These are phyloP conservation scores for Brachyhypopomus occidentalis DNA, from an alignment of 2,113 vertebrate genomes.

Conservation along the genomic window DNA sequence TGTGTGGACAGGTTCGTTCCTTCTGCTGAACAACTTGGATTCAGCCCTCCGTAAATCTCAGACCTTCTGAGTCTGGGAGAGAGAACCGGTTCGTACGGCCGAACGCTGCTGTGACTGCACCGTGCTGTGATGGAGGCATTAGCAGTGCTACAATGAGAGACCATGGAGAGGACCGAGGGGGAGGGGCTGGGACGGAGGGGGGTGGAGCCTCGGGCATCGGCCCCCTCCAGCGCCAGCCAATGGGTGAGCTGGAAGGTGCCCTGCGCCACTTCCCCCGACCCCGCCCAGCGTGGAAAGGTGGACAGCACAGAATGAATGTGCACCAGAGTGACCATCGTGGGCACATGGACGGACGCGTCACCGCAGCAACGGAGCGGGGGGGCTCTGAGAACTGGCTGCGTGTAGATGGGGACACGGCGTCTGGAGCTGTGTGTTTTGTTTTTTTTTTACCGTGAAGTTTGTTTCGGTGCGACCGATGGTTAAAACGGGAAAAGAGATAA, in stretches of 20 bases:
- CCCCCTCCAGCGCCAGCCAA: background rate
- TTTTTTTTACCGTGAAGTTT: no score
- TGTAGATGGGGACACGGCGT: background rate
- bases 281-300: conserved; percentile 62
- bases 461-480: no score
- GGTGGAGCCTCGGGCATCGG: background rate
- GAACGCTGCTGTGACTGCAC: background rate
- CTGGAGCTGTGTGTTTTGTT: background rate
- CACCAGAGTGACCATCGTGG: conserved; percentile 43
- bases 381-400: conserved; percentile 65
- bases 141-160: background rate
- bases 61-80: no score
- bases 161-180: background rate
- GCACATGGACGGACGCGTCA: conserved; percentile 49
- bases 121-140: background rate
- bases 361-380: conserved; percentile 42
- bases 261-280: background rate
- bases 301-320: conserved; percentile 73
- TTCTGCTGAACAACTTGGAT: no score
- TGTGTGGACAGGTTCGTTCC: no score
- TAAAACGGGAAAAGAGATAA: no score
- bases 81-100: no score
- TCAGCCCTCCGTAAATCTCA: no score
- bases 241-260: background rate
- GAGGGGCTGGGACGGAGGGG: background rate